These are phyloP conservation scores for Calephelis virginiensis DNA, from an alignment of 1,140 invertebrate species.

Conservation along the genomic window DNA sequence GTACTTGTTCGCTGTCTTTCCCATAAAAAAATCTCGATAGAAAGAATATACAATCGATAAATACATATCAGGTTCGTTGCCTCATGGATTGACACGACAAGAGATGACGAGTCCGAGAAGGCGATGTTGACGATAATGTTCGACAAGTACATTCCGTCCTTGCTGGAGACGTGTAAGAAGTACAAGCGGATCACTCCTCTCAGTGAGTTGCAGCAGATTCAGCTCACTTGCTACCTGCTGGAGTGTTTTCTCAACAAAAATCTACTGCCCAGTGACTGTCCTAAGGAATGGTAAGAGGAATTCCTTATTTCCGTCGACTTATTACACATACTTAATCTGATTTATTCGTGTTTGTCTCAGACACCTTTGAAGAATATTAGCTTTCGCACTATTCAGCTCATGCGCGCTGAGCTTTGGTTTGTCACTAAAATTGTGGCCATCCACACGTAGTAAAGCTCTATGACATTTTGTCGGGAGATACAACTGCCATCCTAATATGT, in stretches of 20 bases:
- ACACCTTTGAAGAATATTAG: too few species aligned
- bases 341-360: too few species aligned
- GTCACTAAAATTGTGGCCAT: too few species aligned
- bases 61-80: conserved; percentile 83
- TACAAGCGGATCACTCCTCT: conserved; percentile 96
- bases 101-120: conserved; percentile 84
- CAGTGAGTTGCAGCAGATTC: conserved; percentile 93
- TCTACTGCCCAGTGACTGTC: conserved; percentile 90
- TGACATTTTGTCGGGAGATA: too few species aligned
- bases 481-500: too few species aligned
- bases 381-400: too few species aligned
- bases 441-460: too few species aligned
- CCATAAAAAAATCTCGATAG: too few species aligned
- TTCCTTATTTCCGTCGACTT: not conserved
- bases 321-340: too few species aligned
- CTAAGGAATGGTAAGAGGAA: conserved; percentile 87
- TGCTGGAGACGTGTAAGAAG: conserved; percentile 88
- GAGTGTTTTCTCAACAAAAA: conserved; percentile 91
- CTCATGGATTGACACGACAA: conserved; percentile 94
- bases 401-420: too few species aligned
- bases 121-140: conserved; percentile 92
- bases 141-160: conserved; percentile 95
- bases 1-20: not conserved
- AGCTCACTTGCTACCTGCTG: conserved; percentile 93
- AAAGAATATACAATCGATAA: too few species aligned